phyloP scores from a whole-genome alignment of 2,113 vertebrate genomes.

The Pelodiscus sinensis region DNA sequence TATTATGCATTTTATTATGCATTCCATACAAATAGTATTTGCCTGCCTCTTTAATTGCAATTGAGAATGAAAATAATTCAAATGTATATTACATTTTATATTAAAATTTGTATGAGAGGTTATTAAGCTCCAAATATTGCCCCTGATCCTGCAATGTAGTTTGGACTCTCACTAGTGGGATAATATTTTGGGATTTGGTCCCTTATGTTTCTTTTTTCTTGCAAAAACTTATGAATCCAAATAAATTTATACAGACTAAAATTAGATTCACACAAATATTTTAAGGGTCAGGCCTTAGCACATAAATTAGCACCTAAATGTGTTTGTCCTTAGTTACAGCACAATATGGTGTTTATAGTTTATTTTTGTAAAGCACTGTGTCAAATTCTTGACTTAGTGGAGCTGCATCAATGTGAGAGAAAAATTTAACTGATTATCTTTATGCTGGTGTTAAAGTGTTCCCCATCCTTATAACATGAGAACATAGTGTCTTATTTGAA shows the following conservation, averaged over 20 bases:
- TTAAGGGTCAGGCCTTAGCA: neutral
- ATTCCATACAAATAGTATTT: neutral
- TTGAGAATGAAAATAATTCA: neutral
- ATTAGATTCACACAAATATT: neutral
- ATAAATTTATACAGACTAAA: neutral
- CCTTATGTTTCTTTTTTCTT: neutral
- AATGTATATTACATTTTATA: neutral
- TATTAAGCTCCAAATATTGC: neutral
- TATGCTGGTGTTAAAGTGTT: neutral
- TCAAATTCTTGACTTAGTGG: neutral
- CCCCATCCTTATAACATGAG: neutral
- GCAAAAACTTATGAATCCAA: accelerated
- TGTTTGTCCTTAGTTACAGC: neutral
- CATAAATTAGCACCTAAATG: slow-evolving; percentile 27
- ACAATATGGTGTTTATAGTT: neutral
- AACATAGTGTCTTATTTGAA: neutral
- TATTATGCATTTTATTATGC: neutral
- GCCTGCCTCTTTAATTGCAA: neutral
- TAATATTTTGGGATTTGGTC: neutral
- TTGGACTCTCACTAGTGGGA: accelerated
- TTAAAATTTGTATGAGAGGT: neutral
- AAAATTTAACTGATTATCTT: neutral
- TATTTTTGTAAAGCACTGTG: neutral
- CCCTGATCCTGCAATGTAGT: accelerated
- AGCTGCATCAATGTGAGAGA: neutral